phyloP scores from a whole-genome alignment of 23 tunicate species.

The Phallusia fumigata region DNA sequence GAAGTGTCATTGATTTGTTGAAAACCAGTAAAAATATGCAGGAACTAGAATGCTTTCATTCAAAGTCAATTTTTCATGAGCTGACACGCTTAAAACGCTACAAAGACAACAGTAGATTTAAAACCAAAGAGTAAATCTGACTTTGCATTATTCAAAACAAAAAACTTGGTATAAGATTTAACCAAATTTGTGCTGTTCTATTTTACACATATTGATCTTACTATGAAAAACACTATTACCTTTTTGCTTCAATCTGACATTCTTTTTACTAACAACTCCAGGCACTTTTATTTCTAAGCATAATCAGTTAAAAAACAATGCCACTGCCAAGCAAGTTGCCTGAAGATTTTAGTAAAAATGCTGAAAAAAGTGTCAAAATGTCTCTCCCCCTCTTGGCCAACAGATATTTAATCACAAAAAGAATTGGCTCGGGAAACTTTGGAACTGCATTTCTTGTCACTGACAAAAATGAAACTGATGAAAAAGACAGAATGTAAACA shows the following conservation, averaged over 20 bases:
- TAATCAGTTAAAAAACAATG: conserved; percentile 22
- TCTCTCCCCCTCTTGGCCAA: conserved; percentile 12
- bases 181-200: no score
- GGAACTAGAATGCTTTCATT: conserved; percentile 42
- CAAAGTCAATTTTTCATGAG: conserved; percentile 37
- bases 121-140: no score
- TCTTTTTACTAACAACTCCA: no score
- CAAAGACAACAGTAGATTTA: neutral
- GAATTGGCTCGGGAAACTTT: conserved; percentile 92
- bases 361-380: neutral
- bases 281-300: no score
- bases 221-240: no score
- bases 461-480: conserved; percentile 30
- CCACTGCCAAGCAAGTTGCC: conserved; percentile 75
- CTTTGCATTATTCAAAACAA: no score
- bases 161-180: no score
- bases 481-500: conserved; percentile 31
- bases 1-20: neutral
- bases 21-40: neutral
- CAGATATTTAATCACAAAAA: conserved; percentile 52
- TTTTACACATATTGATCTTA: no score
- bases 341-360: conserved; percentile 34
- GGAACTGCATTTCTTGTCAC: conserved; percentile 75
- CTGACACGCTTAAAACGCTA: neutral
- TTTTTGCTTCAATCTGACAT: no score